Base-by-base conservation (phyloP, 2,888 invertebrate species). In the Drosophila recens region DNA sequence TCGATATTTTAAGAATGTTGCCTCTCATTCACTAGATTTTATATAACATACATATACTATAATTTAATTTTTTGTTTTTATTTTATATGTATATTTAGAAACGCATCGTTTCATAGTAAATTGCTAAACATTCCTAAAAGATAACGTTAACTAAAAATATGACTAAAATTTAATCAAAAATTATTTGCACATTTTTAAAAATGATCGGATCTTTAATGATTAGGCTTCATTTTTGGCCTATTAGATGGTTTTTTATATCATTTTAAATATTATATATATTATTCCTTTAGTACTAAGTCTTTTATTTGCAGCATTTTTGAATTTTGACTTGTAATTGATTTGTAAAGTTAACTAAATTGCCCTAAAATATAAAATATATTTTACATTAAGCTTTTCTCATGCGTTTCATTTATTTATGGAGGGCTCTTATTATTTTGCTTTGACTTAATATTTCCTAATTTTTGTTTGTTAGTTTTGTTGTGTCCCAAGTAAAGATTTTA, bases 291-390 rank as follows among this genome's bases (percentile, higher is more conserved):
- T 67, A 57, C 71, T 71, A 85, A 87, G 85, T 89, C 89, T 87
- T 89, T 85, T 59, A 67, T 57, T 75, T 87, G 81, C 81, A 75
- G 81, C 75, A 68, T 61, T 69, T 65, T 63, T 61, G 33, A 80
- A 86, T 77, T 86, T 87, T 72, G 63, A 79, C 67, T 74, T 74
- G 52, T 61, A 68, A 66, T 71, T 63, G 45, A 66, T 67, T 65
- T 56, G 10, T 57, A 72, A 84, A 69, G 67, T 71, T 81, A 72
- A 85, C 73, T 72, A 80, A 83, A 80, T 80, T 80, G 68, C 57
- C 53, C 87, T 89, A 83, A 80, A 83, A 72, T 75, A 73, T 89
- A 83, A 80, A 83, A 72, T 75, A 73, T 57, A 64, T 67, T 64
- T 66, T 64, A 61, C 81, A 82, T 54, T 68, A 49, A 58, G 67